phyloP scores from a whole-genome alignment of 2,888 invertebrate species.

The Caenorhabditis zanzibari region DNA sequence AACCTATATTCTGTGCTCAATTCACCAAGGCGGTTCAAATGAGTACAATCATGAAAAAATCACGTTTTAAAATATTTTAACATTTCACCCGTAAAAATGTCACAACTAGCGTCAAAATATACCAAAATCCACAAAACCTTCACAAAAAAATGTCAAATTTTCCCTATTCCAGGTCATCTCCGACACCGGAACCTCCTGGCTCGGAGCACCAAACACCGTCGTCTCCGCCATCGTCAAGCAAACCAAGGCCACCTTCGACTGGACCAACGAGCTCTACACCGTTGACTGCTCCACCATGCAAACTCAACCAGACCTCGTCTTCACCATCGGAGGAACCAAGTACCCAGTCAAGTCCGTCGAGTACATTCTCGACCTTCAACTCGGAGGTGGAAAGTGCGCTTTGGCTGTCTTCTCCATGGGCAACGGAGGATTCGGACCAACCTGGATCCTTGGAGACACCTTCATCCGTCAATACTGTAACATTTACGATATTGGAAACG shows the following conservation, averaged over 20 bases:
- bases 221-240: constrained; percentile 68
- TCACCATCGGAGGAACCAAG: constrained; percentile 75
- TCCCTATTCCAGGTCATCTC: constrained; percentile 77
- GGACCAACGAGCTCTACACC: constrained; percentile 69
- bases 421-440: constrained; percentile 68
- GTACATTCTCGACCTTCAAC: constrained; percentile 78
- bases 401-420: constrained; percentile 69
- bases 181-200: constrained; percentile 80
- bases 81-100: too few species aligned
- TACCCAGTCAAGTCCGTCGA: constrained; percentile 77
- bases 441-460: constrained; percentile 74
- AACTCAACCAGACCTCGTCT: constrained; percentile 72
- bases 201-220: constrained; percentile 73
- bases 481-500: constrained; percentile 68
- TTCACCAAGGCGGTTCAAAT: too few species aligned
- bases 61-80: too few species aligned
- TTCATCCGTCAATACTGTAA: constrained; percentile 74
- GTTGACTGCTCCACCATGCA: constrained; percentile 73
- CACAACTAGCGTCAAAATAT: too few species aligned
- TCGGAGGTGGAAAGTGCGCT: constrained; percentile 71
- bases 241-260: constrained; percentile 74
- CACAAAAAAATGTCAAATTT: too few species aligned
- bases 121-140: too few species aligned
- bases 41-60: too few species aligned
- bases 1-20: too few species aligned